Evolutionary conservation across 2,888 invertebrate species (phyloP).

Genomic region (Drosophila prolongata): DNA sequence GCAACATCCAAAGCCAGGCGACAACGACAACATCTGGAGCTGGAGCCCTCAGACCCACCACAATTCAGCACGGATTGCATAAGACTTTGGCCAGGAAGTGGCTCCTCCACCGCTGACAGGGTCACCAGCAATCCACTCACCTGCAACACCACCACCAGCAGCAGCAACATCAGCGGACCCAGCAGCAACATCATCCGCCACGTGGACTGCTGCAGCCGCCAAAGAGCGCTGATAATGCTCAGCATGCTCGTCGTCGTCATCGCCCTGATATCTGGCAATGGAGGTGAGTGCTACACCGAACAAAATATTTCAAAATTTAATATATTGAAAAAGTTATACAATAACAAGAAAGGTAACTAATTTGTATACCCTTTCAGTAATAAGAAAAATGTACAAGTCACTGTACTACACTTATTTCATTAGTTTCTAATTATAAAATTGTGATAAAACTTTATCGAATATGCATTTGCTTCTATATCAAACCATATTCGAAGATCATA

Average conservation of each 20-base stretch:
- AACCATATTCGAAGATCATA: no score
- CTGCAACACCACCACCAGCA: slow-evolving; percentile 24
- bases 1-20: slow-evolving; percentile 34
- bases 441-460: no score
- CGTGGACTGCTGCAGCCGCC: slow-evolving; percentile 54
- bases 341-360: background rate
- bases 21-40: slow-evolving; percentile 37
- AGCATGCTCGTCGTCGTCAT: slow-evolving; percentile 81
- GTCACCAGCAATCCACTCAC: slow-evolving; percentile 24
- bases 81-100: slow-evolving; percentile 55
- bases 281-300: slow-evolving; percentile 68
- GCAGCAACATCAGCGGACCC: slow-evolving; percentile 25
- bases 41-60: slow-evolving; percentile 31
- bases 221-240: slow-evolving; percentile 73
- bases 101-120: slow-evolving; percentile 21
- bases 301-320: background rate
- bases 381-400: no score
- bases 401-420: no score
- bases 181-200: slow-evolving; percentile 38
- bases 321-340: no score
- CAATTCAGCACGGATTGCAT: slow-evolving; percentile 50
- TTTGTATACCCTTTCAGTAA: no score
- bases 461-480: no score
- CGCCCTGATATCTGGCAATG: slow-evolving; percentile 81
- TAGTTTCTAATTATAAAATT: no score